Evolutionary conservation across 2,797 vertebrate genomes (phyloP).

Genomic region (Tympanoctomys barrerae): DNA sequence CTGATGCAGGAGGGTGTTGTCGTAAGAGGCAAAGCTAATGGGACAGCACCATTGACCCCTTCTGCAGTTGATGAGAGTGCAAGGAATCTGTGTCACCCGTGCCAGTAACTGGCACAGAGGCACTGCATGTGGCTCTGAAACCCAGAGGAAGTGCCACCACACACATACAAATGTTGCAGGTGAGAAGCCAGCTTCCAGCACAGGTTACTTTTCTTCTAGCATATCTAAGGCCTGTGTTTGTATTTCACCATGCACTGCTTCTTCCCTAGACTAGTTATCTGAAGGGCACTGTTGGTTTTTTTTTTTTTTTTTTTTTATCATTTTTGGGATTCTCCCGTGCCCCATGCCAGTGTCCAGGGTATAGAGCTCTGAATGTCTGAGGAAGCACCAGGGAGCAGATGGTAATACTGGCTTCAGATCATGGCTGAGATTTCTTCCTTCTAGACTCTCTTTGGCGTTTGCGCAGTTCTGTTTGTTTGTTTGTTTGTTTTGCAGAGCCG

Average conservation of each 20-base stretch:
- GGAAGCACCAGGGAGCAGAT: neutral
- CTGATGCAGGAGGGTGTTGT: neutral
- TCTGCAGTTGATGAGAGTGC: neutral
- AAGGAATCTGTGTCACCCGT: neutral
- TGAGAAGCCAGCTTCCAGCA: neutral
- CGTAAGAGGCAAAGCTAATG: neutral
- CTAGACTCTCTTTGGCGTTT: neutral
- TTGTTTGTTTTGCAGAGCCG: no score
- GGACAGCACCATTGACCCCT: neutral
- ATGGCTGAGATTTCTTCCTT: neutral
- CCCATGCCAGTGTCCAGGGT: neutral
- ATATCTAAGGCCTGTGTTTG: neutral
- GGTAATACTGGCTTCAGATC: neutral
- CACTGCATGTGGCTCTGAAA: neutral
- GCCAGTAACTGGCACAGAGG: neutral
- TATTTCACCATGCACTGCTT: conserved; percentile 1
- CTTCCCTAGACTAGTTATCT: neutral
- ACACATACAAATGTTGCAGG: neutral
- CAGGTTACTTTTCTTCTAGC: neutral
- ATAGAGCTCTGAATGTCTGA: neutral
- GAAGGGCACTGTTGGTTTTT: neutral
- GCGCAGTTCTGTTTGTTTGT: neutral
- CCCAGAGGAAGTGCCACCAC: neutral
- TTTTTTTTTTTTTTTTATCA: neutral
- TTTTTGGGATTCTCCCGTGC: neutral